phyloP scores from a whole-genome alignment of 2,797 vertebrate genomes.

The Premnoplex brunnescens region DNA sequence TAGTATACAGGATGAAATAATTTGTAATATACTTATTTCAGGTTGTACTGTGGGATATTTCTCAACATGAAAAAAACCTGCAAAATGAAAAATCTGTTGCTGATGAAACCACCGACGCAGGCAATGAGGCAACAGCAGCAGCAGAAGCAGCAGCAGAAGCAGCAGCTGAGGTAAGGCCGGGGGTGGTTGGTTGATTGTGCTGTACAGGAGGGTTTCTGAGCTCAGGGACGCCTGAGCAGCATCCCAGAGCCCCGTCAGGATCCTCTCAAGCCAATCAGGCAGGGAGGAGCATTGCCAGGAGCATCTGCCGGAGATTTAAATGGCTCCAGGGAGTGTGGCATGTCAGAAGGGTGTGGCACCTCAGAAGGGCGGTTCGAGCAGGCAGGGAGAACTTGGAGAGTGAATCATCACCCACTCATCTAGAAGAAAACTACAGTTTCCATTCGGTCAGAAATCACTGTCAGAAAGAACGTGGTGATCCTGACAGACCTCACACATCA shows the following conservation, averaged over 20 bases:
- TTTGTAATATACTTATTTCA: constrained; percentile 38
- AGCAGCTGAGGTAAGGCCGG: neutral
- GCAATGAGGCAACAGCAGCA: neutral
- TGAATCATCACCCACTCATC: too few species aligned
- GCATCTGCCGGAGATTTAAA: neutral
- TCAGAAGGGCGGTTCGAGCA: neutral
- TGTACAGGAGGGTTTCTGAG: neutral
- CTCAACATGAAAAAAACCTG: constrained; percentile 75
- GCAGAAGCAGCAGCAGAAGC: neutral
- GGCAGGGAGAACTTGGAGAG: neutral
- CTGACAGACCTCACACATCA: neutral
- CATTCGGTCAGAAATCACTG: neutral
- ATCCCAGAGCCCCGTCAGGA: neutral
- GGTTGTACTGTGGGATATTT: constrained; percentile 92
- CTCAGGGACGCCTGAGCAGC: neutral
- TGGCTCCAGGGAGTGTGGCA: neutral
- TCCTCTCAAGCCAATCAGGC: neutral
- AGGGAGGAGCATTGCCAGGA: neutral
- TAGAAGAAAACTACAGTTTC: neutral
- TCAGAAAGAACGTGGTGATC: neutral
- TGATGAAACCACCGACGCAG: neutral
- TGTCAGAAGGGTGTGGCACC: too few species aligned
- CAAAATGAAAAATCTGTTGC: constrained; percentile 62
- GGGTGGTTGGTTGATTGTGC: neutral
- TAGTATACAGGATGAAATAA: neutral